Evolutionary conservation across 2,113 vertebrate genomes (phyloP).

Genomic region (Leucopsar rothschildi): DNA sequence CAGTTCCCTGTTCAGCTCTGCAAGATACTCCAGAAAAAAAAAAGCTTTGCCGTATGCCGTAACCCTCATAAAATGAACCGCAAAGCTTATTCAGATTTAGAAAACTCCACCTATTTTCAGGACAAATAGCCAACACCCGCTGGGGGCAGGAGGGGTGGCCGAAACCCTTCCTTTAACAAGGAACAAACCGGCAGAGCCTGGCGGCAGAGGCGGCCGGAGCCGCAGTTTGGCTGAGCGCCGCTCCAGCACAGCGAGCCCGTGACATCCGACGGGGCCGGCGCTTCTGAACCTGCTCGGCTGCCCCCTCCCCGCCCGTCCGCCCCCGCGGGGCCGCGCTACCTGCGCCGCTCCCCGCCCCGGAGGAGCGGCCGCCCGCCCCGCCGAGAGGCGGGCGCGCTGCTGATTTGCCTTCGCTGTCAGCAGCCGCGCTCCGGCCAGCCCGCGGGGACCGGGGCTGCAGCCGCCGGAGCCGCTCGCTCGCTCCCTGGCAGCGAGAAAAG

Average conservation of each 20-base stretch:
- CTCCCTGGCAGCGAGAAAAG: background rate
- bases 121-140: background rate
- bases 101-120: background rate
- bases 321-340: constrained; percentile 17
- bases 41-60: too few relatives aligned
- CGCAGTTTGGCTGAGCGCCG: background rate
- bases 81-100: background rate
- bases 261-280: background rate
- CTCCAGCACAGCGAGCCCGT: background rate
- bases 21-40: background rate
- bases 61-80: background rate
- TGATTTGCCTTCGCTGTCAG: background rate
- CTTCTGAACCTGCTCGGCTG: background rate
- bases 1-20: fast-evolving
- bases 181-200: background rate
- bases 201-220: background rate
- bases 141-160: background rate
- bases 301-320: background rate
- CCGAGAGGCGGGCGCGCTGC: constrained; percentile 4
- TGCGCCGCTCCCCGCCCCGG: constrained; percentile 11
- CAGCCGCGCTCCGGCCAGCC: background rate
- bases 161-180: background rate
- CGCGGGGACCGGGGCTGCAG: constrained; percentile 1
- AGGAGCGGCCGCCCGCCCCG: constrained; percentile 2
- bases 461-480: background rate